Percentiles rank a stretch among this genome's conserved stretches.
Conservation (phyloP, 30 jellyfish, hydroid and myxozoan genomes). For the Catostylus mosaicus region DNA sequence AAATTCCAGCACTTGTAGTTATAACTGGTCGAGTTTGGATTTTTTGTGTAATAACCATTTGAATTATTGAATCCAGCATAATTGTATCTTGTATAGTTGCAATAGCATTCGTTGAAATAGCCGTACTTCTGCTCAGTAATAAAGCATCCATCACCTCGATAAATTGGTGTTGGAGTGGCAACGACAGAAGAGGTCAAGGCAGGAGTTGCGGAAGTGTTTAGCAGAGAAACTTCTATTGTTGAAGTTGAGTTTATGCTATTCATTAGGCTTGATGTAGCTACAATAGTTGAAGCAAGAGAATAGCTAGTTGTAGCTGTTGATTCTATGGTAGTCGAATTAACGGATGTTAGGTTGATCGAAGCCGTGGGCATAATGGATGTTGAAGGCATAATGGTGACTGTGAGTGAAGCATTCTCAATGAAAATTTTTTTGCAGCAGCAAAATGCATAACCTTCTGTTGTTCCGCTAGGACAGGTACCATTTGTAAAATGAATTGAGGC, state of each 20-base stretch:
- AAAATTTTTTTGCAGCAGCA: constrained; percentile 48
- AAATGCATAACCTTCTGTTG: constrained; percentile 33
- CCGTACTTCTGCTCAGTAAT: constrained; percentile 26
- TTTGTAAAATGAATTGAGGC: neutral
- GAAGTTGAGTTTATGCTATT: neutral
- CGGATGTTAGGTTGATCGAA: constrained; percentile 2
- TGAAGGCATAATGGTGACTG: neutral
- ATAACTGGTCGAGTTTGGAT: constrained; percentile 14
- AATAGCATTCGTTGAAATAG: constrained; percentile 55
- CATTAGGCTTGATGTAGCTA: neutral
- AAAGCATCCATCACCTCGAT: constrained; percentile 38
- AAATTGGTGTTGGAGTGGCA: constrained; percentile 39
- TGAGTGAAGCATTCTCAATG: neutral
- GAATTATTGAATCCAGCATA: constrained; percentile 50
- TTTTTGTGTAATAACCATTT: constrained; percentile 26
- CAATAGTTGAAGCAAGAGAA: neutral
- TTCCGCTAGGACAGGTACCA: constrained; percentile 37
- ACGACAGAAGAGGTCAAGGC: neutral
- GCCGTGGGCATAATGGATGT: constrained; percentile 1
- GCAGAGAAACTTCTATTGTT: neutral
- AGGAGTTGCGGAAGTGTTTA: neutral
- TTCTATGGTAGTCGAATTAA: constrained; percentile 8
- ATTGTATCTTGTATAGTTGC: constrained; percentile 41
- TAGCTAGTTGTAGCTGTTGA: neutral
- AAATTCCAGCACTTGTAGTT: constrained; percentile 56